phyloP scores from a whole-genome alignment of 2,113 vertebrate species.

The Spea bombifrons region DNA sequence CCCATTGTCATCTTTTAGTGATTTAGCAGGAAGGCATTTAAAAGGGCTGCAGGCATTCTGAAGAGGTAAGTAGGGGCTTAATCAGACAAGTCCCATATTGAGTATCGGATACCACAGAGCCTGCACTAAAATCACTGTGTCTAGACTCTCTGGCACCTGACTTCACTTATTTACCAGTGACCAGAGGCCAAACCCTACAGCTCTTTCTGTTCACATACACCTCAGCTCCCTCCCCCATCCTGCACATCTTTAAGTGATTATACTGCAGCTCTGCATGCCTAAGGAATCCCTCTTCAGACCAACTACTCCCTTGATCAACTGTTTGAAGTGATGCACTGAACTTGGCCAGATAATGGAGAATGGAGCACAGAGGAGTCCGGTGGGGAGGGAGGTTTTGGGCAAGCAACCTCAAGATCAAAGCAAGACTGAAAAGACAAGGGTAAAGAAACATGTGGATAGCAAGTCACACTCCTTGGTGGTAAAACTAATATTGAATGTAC shows the following conservation, averaged over 20 bases:
- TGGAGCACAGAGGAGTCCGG: constrained; percentile 72
- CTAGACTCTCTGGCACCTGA: constrained; percentile 99
- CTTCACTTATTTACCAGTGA: constrained; percentile 94
- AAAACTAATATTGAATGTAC: constrained; percentile 70
- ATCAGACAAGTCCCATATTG: constrained; percentile 84
- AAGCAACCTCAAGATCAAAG: constrained; percentile 74
- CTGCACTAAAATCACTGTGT: constrained; percentile 90
- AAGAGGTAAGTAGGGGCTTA: constrained; percentile 79
- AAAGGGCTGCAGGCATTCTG: constrained; percentile 69
- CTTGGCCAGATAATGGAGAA: constrained; percentile 74
- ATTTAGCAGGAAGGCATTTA: constrained; percentile 88
- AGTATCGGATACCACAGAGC: constrained; percentile 95
- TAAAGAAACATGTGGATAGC: constrained; percentile 67
- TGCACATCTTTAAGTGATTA: constrained; percentile 85
- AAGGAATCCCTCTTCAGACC: constrained; percentile 71
- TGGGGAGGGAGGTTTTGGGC: constrained; percentile 72
- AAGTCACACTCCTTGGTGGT: constrained; percentile 63
- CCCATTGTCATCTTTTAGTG: constrained; percentile 75
- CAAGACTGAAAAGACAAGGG: constrained; percentile 62
- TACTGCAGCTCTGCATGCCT: constrained; percentile 68
- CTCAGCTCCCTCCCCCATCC: constrained; percentile 60
- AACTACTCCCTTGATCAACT: constrained; percentile 66
- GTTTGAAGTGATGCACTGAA: constrained; percentile 82
- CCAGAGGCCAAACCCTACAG: constrained; percentile 81
- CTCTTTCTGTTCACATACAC: constrained; percentile 63